Evolutionary conservation across 2,797 vertebrate species (phyloP).

Genomic region (Mustela erminea): DNA sequence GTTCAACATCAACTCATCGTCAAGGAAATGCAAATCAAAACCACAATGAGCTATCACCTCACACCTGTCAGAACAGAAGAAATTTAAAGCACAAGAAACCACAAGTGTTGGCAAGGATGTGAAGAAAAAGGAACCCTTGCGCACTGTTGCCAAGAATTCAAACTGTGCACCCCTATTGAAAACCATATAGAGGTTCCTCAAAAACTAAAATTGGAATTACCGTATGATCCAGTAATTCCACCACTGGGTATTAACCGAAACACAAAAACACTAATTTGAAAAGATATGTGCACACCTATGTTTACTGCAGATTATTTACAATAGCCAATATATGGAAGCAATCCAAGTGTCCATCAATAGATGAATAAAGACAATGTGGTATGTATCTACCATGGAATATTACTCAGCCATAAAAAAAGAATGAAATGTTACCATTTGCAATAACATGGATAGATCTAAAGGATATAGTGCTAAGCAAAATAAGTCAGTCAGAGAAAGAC

Average conservation of each 20-base stretch:
- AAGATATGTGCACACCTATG: not conserved
- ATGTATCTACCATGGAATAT: not conserved
- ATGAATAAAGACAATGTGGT: not conserved
- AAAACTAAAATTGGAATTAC: not conserved
- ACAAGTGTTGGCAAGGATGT: not conserved
- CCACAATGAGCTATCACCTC: not conserved
- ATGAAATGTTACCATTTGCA: not conserved
- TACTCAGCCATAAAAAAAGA: not conserved
- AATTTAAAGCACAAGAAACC: not conserved
- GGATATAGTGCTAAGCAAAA: not conserved
- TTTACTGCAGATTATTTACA: not conserved
- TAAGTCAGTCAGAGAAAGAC: not conserved
- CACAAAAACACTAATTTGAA: not conserved
- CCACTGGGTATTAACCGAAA: not conserved
- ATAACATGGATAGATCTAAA: not conserved
- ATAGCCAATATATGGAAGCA: not conserved
- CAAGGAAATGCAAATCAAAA: not conserved
- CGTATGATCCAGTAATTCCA: not conserved
- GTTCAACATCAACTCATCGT: not conserved
- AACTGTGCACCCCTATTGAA: not conserved
- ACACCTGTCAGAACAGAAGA: not conserved
- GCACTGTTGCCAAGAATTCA: not conserved
- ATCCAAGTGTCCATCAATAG: not conserved
- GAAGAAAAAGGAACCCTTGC: not conserved
- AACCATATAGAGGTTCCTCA: not conserved